Percentiles rank a stretch among this genome's conserved stretches.
Conservation (phyloP, 1,140 invertebrate genomes). For the Tetramorium simillimum region DNA sequence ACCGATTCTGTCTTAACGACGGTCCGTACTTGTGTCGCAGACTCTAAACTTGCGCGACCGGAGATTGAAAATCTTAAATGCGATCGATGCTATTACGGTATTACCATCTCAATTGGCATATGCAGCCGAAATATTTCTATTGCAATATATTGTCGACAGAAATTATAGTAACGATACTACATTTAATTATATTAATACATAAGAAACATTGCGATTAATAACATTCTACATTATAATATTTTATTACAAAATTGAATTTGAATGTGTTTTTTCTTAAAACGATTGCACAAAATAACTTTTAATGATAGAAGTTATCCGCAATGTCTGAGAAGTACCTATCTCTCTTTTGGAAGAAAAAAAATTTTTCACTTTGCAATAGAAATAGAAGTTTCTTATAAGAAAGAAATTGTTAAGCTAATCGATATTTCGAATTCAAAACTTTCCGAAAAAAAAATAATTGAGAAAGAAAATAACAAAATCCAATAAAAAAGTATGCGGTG, state of each 20-base stretch:
- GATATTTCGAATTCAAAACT: constrained; percentile 19
- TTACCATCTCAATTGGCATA: background rate
- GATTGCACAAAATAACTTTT: background rate
- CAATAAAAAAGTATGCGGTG: constrained; percentile 8
- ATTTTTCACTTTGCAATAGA: background rate
- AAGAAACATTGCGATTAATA: background rate
- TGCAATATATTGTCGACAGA: background rate
- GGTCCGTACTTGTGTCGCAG: constrained; percentile 62
- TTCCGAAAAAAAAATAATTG: background rate
- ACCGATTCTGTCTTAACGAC: constrained; percentile 65
- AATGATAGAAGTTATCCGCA: background rate
- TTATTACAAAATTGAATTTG: background rate
- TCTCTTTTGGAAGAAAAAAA: background rate
- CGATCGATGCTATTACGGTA: background rate
- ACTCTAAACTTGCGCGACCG: constrained; percentile 33
- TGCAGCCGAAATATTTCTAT: background rate
- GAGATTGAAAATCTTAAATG: constrained; percentile 40
- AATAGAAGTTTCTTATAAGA: background rate
- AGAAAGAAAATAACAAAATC: background rate
- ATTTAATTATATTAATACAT: background rate
- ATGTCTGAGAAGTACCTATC: background rate
- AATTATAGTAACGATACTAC: background rate
- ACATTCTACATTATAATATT: background rate
- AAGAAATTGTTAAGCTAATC: background rate
- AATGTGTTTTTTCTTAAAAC: background rate